Evolutionary conservation across 2,113 vertebrate species (phyloP).

Genomic region (Eulemur macaco): DNA sequence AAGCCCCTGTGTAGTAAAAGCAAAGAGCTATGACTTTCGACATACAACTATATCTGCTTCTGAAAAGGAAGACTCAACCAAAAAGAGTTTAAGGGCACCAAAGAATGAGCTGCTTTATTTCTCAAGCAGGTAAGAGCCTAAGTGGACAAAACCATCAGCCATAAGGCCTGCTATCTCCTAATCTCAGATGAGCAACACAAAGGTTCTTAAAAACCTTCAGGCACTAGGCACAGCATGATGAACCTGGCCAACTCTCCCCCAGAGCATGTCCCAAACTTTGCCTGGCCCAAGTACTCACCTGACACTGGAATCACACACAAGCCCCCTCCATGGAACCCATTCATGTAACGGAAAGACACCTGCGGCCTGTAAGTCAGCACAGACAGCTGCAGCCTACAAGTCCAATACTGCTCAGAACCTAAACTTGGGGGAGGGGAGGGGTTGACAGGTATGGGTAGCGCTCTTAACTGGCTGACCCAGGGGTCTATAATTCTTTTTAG

Average conservation of each 20-base stretch:
- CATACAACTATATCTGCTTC: background rate
- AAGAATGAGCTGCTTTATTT: background rate
- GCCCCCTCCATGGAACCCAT: background rate
- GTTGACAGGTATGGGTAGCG: background rate
- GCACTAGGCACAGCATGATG: background rate
- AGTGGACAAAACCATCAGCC: background rate
- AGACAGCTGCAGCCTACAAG: background rate
- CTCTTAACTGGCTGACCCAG: background rate
- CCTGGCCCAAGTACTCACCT: background rate
- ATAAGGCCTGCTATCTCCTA: background rate
- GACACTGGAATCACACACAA: background rate
- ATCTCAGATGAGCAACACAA: background rate
- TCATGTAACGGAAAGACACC: constrained; percentile 29
- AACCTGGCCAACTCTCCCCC: background rate
- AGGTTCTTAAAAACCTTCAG: background rate
- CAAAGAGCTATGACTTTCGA: background rate
- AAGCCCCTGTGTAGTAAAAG: background rate
- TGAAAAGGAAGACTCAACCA: background rate
- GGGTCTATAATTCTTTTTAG: background rate
- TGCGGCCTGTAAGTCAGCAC: background rate
- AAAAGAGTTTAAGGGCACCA: background rate
- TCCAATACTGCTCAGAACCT: constrained; percentile 39
- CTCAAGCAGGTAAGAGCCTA: background rate
- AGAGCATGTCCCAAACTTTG: background rate
- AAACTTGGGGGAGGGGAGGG: background rate